These are phyloP conservation scores for Psammodynastes pulverulentus DNA, from an alignment of 2,113 vertebrate species.

Conservation along the genomic window DNA sequence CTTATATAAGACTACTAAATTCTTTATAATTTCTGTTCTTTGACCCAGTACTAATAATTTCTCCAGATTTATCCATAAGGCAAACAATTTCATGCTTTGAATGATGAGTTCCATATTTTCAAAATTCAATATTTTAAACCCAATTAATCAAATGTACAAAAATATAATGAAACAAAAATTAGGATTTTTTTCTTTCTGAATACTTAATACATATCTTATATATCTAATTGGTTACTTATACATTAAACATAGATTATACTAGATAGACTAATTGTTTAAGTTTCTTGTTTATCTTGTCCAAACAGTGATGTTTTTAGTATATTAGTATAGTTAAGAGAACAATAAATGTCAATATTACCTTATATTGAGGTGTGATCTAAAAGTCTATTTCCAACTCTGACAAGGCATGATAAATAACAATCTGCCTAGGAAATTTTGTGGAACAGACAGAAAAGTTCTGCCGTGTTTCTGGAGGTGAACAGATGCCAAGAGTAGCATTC, in stretches of 20 bases:
- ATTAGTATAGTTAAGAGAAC: neutral
- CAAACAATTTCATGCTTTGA: neutral
- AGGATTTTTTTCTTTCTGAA: neutral
- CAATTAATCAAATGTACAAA: neutral
- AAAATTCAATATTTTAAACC: neutral
- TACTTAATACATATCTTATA: neutral
- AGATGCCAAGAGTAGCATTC: neutral
- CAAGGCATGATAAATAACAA: neutral
- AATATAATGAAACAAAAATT: constrained; percentile 9
- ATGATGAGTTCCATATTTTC: neutral
- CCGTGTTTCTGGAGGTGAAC: neutral
- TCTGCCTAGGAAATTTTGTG: neutral
- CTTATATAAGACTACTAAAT: constrained; percentile 3
- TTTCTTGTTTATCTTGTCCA: neutral
- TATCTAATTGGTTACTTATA: neutral
- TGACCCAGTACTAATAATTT: neutral
- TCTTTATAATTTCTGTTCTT: neutral
- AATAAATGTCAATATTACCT: neutral
- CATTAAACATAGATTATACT: neutral
- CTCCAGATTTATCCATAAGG: neutral
- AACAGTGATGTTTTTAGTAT: neutral
- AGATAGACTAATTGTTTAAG: neutral
- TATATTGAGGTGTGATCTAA: neutral
- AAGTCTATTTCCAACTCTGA: neutral
- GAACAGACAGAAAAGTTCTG: neutral